Percentiles rank a stretch among this genome's conserved stretches.
These are phyloP conservation scores for Torymus tubicola DNA, from an alignment of 2,888 invertebrate species.

Conservation along the genomic window DNA sequence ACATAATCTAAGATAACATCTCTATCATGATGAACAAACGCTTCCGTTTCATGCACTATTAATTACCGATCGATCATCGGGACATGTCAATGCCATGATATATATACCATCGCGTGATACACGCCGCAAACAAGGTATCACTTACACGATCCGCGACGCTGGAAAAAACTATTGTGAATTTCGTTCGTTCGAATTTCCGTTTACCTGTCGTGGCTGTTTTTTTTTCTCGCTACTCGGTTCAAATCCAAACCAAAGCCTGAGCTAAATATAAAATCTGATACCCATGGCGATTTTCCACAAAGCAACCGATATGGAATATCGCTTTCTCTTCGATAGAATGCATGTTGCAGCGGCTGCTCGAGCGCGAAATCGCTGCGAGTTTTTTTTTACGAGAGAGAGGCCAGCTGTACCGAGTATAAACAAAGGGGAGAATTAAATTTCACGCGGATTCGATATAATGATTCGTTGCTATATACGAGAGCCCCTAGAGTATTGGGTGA, in stretches of 20 bases:
- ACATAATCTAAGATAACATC: background rate
- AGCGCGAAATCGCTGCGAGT: too few species aligned
- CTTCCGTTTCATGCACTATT: background rate
- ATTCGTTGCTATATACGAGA: background rate
- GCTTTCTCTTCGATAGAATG: constrained; percentile 18
- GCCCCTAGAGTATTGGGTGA: too few species aligned
- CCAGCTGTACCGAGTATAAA: background rate
- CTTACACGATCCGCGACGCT: background rate
- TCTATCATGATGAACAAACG: constrained; percentile 8
- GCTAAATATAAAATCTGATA: constrained; percentile 6
- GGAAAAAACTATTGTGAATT: too few species aligned
- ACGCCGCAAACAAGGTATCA: background rate
- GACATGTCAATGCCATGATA: constrained; percentile 19
- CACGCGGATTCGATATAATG: constrained; percentile 9
- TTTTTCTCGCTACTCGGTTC: too few species aligned
- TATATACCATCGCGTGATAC: background rate
- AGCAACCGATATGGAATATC: constrained; percentile 18
- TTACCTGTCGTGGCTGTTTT: too few species aligned
- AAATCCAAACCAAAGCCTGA: too few species aligned
- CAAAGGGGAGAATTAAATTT: constrained; percentile 3
- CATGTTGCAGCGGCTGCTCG: background rate
- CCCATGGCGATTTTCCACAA: background rate
- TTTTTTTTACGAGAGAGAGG: too few species aligned
- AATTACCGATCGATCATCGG: constrained; percentile 8
- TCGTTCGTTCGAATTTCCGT: too few species aligned